Evolutionary conservation across 2,888 invertebrate species (phyloP).

Genomic region (Rotaria macrura): DNA sequence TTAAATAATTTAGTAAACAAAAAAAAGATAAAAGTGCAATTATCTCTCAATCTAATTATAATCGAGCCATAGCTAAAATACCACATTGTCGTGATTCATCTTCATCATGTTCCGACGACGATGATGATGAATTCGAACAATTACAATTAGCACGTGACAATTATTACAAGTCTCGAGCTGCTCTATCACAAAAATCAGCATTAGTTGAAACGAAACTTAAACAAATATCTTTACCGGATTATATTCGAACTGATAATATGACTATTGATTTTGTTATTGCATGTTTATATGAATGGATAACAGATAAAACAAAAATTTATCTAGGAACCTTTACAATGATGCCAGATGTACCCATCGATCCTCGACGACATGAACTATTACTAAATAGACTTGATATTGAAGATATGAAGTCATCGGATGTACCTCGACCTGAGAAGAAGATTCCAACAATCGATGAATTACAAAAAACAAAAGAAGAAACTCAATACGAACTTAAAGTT

Average conservation of each 20-base stretch:
- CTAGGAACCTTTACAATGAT: neutral
- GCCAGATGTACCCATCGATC: neutral
- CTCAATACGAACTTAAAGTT: neutral
- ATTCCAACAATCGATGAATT: neutral
- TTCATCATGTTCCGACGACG: neutral
- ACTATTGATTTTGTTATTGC: neutral
- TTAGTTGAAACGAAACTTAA: neutral
- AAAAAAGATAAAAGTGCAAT: neutral
- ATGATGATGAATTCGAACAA: neutral
- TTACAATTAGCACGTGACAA: neutral
- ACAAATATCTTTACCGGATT: neutral
- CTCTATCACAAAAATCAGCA: neutral
- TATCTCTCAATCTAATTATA: neutral
- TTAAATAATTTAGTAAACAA: neutral
- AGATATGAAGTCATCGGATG: neutral
- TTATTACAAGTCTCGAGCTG: neutral
- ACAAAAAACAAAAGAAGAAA: neutral
- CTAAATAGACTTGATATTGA: neutral
- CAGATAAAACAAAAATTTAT: neutral
- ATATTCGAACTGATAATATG: neutral
- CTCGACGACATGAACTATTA: neutral
- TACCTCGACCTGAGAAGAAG: neutral
- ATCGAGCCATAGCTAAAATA: neutral
- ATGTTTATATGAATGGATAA: neutral
- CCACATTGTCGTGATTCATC: neutral